Conservation (phyloP, 2,113 vertebrate genomes). For the Orthonyx spaldingii region DNA sequence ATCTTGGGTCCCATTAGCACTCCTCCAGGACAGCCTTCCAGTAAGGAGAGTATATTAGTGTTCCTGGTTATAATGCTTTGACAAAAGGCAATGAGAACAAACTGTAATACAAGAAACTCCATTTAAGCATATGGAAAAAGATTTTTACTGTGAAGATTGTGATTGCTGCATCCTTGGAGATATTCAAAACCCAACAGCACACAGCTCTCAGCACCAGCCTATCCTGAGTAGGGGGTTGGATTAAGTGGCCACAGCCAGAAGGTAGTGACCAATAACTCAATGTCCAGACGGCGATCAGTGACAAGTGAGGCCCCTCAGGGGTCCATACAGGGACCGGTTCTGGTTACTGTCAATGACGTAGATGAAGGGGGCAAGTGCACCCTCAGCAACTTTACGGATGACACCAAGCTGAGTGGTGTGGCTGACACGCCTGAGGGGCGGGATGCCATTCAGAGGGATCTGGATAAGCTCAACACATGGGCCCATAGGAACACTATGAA, state of each 20-base stretch:
- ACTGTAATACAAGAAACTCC: neutral
- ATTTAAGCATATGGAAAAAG: neutral
- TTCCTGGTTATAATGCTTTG: neutral
- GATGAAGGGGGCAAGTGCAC: neutral
- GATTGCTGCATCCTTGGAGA: neutral
- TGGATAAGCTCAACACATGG: neutral
- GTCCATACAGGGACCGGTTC: neutral
- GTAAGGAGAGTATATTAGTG: neutral
- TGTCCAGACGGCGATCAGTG: neutral
- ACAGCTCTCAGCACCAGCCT: neutral
- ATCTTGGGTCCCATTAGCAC: neutral
- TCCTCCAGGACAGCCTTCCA: neutral
- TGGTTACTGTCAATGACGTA: rapidly evolving
- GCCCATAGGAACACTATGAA: neutral
- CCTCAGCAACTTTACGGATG: neutral
- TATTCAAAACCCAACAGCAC: neutral
- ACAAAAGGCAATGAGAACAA: neutral
- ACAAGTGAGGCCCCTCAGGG: neutral
- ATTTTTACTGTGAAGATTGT: neutral
- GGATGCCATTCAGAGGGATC: neutral
- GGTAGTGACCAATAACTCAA: neutral
- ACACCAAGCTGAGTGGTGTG: neutral
- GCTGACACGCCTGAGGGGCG: rapidly evolving
- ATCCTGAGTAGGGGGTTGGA: neutral
- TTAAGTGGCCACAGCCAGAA: neutral